phyloP scores from a whole-genome alignment of 2,113 vertebrate genomes.

The Ammodytes marinus region DNA sequence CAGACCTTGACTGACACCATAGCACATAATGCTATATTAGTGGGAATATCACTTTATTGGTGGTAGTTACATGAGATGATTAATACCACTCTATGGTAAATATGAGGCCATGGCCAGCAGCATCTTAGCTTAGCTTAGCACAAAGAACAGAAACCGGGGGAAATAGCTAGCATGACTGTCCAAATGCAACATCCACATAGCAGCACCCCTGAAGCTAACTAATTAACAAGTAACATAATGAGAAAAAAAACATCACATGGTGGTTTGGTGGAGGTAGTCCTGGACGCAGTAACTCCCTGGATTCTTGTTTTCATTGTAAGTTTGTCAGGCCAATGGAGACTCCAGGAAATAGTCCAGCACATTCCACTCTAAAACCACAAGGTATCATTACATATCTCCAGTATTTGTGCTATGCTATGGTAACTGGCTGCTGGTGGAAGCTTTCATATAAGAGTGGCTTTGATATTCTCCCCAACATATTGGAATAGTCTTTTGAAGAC shows the following conservation, averaged over 20 bases:
- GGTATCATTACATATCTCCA: too few relatives aligned
- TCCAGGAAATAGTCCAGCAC: not conserved
- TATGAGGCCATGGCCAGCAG: not conserved
- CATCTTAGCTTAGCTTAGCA: not conserved
- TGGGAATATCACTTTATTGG: not conserved
- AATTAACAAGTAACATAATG: not conserved
- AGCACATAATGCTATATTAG: not conserved
- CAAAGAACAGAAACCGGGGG: not conserved
- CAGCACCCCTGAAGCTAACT: not conserved
- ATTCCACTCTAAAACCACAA: not conserved
- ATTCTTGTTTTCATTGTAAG: too few relatives aligned
- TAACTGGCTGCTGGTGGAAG: not conserved
- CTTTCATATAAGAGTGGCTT: not conserved
- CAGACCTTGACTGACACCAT: slow-evolving; percentile 38
- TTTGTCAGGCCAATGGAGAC: not conserved
- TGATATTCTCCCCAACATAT: not conserved
- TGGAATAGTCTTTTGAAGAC: slow-evolving; percentile 4
- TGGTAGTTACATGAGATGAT: not conserved
- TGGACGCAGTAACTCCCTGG: too few relatives aligned
- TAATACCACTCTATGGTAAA: not conserved
- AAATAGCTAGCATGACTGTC: not conserved
- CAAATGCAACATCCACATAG: not conserved
- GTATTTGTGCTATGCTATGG: not conserved
- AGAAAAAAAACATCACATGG: not conserved
- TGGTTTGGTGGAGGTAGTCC: not conserved